Conservation (phyloP, 1,140 invertebrate genomes). For the Drosophila nigrodunni region DNA sequence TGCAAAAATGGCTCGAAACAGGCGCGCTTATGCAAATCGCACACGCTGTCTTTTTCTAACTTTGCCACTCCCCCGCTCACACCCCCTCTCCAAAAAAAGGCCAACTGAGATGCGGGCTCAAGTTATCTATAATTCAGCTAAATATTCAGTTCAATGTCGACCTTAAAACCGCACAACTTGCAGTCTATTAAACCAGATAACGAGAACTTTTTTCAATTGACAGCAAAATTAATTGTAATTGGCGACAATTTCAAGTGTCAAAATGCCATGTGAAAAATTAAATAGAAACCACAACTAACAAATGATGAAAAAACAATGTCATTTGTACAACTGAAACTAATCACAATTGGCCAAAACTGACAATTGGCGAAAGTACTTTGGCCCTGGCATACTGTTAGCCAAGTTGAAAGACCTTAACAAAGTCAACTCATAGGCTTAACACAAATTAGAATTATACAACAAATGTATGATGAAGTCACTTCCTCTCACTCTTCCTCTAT, state of each 20-base stretch:
- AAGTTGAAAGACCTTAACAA: slow-evolving; percentile 11
- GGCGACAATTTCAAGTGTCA: slow-evolving; percentile 68
- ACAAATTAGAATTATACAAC: slow-evolving; percentile 32
- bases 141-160: slow-evolving; percentile 23
- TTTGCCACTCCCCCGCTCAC: neutral
- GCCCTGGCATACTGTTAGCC: slow-evolving; percentile 19
- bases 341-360: slow-evolving; percentile 26
- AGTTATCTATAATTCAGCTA: slow-evolving; percentile 24
- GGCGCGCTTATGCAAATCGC: slow-evolving; percentile 66
- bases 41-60: slow-evolving; percentile 1
- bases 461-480: slow-evolving; percentile 13
- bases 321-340: slow-evolving; percentile 36
- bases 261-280: slow-evolving; percentile 45
- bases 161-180: slow-evolving; percentile 21
- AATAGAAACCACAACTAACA: slow-evolving; percentile 53
- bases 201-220: slow-evolving; percentile 32
- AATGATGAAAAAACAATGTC: slow-evolving; percentile 20
- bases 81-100: neutral
- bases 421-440: slow-evolving; percentile 12
- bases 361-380: slow-evolving; percentile 12
- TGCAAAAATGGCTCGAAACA: slow-evolving; percentile 44
- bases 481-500: neutral
- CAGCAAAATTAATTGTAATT: slow-evolving; percentile 58
- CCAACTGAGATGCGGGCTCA: slow-evolving; percentile 7
- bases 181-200: slow-evolving; percentile 6